These are phyloP conservation scores for Cladorhizidae sp. DNA, from an alignment of 37 sponge, comb jelly and placozoan genomes.

Conservation along the genomic window DNA sequence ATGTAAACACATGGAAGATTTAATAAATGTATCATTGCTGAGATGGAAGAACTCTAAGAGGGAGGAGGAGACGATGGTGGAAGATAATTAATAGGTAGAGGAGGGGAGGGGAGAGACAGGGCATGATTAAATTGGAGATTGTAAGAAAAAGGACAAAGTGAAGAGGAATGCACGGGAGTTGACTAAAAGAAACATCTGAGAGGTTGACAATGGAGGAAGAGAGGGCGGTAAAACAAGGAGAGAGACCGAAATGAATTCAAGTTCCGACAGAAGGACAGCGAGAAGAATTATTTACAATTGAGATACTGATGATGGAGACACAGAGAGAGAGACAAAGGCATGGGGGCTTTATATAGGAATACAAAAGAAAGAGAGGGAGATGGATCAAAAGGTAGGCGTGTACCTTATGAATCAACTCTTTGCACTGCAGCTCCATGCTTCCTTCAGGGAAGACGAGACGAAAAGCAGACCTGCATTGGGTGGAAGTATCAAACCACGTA, in stretches of 20 bases:
- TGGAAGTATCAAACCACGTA: too few species aligned
- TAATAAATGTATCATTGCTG: too few species aligned
- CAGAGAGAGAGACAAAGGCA: neutral
- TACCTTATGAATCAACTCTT: slow-evolving; percentile 50
- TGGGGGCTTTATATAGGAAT: neutral
- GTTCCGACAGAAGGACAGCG: too few species aligned
- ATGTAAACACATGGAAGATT: neutral
- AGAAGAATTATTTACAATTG: too few species aligned
- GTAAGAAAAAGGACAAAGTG: too few species aligned
- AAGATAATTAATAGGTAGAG: too few species aligned
- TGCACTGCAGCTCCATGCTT: slow-evolving; percentile 50
- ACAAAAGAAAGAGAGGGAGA: neutral
- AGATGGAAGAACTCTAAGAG: too few species aligned
- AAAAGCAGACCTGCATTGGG: slow-evolving; percentile 50
- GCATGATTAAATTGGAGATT: too few species aligned
- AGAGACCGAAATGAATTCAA: neutral
- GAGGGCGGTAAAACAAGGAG: neutral
- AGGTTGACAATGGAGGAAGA: neutral
- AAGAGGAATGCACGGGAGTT: too few species aligned
- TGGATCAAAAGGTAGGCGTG: neutral
- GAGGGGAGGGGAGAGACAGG: too few species aligned
- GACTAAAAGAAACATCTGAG: neutral
- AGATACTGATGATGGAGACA: too few species aligned
- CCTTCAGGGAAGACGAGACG: slow-evolving; percentile 41
- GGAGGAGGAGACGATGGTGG: too few species aligned